Percentiles rank a stretch among this genome's conserved stretches.
Conservation (phyloP, 2,888 invertebrate species). For the Xylocampa areola region DNA sequence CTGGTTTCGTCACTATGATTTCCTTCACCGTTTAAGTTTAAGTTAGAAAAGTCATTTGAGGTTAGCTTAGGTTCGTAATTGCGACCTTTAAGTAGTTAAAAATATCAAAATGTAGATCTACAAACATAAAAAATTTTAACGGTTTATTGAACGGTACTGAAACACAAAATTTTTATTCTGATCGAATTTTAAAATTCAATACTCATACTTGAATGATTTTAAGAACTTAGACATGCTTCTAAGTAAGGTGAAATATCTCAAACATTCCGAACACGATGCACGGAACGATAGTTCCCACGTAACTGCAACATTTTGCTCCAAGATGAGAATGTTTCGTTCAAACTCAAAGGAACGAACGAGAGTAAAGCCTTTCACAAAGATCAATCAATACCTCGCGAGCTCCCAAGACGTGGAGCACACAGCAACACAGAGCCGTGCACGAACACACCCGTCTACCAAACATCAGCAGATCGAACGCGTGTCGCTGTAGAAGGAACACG, state of each 20-base stretch:
- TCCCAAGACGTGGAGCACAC: conserved; percentile 31
- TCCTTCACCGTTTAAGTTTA: too few species aligned
- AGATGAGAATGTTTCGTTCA: conserved; percentile 40
- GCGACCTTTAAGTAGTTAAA: too few species aligned
- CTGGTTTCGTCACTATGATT: too few species aligned
- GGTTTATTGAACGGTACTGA: too few species aligned
- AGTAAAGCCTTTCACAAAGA: conserved; percentile 47
- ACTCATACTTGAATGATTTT: not conserved
- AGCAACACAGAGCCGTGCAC: conserved; percentile 32
- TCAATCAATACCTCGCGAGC: conserved; percentile 47
- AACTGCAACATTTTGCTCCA: conserved; percentile 33
- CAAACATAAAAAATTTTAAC: too few species aligned
- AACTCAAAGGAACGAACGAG: conserved; percentile 48
- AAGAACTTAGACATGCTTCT: conserved; percentile 1
- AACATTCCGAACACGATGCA: conserved; percentile 28
- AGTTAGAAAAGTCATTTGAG: too few species aligned
- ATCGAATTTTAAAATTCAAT: too few species aligned
- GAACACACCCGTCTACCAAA: conserved; percentile 22
- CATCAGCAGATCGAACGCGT: conserved; percentile 32
- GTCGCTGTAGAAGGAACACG: conserved; percentile 45
- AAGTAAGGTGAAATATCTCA: conserved; percentile 15
- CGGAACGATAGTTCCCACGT: conserved; percentile 12
- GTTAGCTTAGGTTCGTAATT: too few species aligned
- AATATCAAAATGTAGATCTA: too few species aligned
- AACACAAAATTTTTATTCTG: too few species aligned